Base-by-base conservation (phyloP, 2,113 vertebrate genomes). In the Vulpes ferrilata region DNA sequence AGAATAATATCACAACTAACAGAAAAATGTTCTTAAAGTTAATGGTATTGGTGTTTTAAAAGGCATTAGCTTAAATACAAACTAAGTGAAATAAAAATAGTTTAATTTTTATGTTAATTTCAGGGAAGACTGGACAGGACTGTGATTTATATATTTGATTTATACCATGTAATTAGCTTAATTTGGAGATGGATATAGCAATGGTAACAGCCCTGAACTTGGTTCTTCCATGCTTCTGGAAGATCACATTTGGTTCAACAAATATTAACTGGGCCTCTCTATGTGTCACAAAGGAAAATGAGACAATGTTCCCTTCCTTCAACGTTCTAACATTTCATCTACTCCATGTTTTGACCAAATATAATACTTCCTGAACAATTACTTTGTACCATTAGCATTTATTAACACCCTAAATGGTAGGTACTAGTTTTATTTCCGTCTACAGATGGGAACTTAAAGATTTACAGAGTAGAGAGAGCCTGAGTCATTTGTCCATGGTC, bases 101-200 rank as follows among this genome's bases (percentile, higher is more conserved):
- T 38, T 90, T 74, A 53, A 67, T 85, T 48, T 76, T 88, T 93
- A 25, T 22, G 65, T 53, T 69, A 80, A 97, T 87, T 91, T 59
- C 17, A 35, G 93, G 51, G 27, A 83, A 67, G 71, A 73, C 20
- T 48, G 59, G 43, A 30, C 20, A 92, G 55, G 80, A 85, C 20
- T 88, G 7, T 25, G 71, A 30, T 87, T 88, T 38, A 32, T 57
- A 60, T 30, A 27, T 53, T 88, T 67, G 51, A n/a, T 15, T 19
- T 91, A 69, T 8, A 48, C 11, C 8, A 48, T 55, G 9, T 51
- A 94, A 25, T 87, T 43, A 81, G 55, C 64, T 93, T 59, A 57
- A 59, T 55, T 76, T 88, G 27, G 30, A 88, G 59, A 60, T 64
- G 19, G 35, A 62, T 1, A 35, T 17, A 79, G 27, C 22, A n/a